Evolutionary conservation across 37 sponge, comb jelly and placozoan species (phyloP), one percentile per base, ranked within the genome.

Genomic region (Halichondria panicea): DNA sequence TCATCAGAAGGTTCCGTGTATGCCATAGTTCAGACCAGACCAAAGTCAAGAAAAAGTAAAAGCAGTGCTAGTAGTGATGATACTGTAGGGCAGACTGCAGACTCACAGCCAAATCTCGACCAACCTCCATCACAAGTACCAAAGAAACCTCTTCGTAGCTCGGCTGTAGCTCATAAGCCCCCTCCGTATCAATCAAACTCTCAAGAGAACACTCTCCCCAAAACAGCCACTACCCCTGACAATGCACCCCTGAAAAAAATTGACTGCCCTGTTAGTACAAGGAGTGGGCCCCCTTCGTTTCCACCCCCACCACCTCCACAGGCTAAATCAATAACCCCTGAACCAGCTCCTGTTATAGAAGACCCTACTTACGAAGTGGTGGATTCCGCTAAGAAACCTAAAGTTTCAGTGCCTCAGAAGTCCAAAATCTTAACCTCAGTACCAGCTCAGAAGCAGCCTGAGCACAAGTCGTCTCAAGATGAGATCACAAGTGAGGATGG

Each of bases 301-400:
- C 65, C 65, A 9, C 76, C 76, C 21, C 76, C 76, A 12, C 76
- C 64, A 0, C 76, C 76, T 19, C 76, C 63, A 18, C 45, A 13
- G n/a, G 3, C 46, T 2, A 4, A 31, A 13, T 1, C 75, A 0
- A 19, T 63, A 25, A 21, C 12, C 28, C 54, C 59, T 9, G 2
- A 11, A 11, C 37, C 15, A 48, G 15, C 11, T 48, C 52, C 15
- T 18, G 52, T 48, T 18, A 18, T 11, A 22, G n/a, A 58, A 22
- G 59, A 58, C n/a, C 59, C 59, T 31, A 58, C n/a, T 7, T 58
- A 58, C 28, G 59, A 25, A 22, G 59, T 58, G 13, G 59, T 58
- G 8, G 59, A 64, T 36, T 32, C 9, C 4, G 21, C 18, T 31
- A 28, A 7, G 65, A 19, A 64, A 64, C 7, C 65, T 18, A 19